phyloP scores from a whole-genome alignment of 2,888 invertebrate genomes.

The Sarcophaga variegata region DNA sequence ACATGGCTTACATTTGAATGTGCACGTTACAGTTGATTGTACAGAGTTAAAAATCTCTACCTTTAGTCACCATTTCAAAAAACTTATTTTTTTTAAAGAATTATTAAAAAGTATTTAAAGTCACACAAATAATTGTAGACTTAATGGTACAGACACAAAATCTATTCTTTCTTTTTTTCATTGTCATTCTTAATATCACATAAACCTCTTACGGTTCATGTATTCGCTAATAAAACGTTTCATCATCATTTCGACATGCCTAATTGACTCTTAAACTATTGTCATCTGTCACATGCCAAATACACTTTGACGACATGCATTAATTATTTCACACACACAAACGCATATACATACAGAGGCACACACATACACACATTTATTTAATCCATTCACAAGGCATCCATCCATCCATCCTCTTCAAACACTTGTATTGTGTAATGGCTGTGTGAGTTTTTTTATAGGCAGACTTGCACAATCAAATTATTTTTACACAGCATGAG shows the following conservation, averaged over 20 bases:
- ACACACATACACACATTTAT: background rate
- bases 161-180: background rate
- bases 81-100: too few relatives aligned
- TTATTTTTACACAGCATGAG: too few relatives aligned
- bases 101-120: background rate
- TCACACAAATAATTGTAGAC: background rate
- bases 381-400: background rate
- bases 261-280: slow-evolving; percentile 22
- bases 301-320: slow-evolving; percentile 22
- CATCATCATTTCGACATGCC: background rate
- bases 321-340: background rate
- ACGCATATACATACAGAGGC: background rate
- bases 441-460: background rate
- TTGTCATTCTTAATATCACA: background rate
- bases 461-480: too few relatives aligned
- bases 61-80: too few relatives aligned
- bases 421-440: background rate
- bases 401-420: background rate
- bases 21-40: too few relatives aligned
- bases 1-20: too few relatives aligned
- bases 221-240: background rate
- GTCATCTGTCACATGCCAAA: slow-evolving; percentile 26
- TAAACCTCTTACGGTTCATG: background rate
- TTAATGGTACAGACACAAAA: background rate
- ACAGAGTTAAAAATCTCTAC: too few relatives aligned